These are phyloP conservation scores for Actinia equina DNA, from an alignment of 64 coral and sea anemone species.

Conservation along the genomic window DNA sequence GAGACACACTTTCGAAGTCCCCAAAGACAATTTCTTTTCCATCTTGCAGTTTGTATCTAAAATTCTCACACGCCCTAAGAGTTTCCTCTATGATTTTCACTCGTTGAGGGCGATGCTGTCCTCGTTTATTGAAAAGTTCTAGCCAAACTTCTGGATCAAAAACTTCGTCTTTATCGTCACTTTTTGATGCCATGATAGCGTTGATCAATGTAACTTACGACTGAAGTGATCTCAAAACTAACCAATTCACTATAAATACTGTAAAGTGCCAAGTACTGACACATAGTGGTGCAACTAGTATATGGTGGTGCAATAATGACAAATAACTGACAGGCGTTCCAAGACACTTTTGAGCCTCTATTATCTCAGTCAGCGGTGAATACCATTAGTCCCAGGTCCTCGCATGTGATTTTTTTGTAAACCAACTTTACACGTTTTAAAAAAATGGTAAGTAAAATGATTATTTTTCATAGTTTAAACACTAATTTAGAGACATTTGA, in stretches of 20 bases:
- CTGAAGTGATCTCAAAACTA: constrained; percentile 16
- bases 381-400: not conserved
- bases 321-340: constrained; percentile 35
- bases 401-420: not conserved
- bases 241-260: not conserved
- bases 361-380: constrained; percentile 29
- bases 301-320: not conserved
- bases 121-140: constrained; percentile 9
- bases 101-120: constrained; percentile 17
- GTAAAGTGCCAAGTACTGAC: not conserved
- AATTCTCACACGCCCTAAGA: constrained; percentile 35
- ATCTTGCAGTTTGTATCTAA: constrained; percentile 36
- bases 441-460: not conserved
- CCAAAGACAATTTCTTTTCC: constrained; percentile 34
- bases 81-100: constrained; percentile 36
- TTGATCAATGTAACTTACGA: constrained; percentile 5
- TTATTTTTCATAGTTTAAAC: not conserved
- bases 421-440: not conserved
- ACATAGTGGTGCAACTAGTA: not conserved
- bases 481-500: not conserved
- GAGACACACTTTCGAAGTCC: constrained; percentile 46
- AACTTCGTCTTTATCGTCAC: not conserved
- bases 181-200: not conserved
- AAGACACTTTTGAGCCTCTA: not conserved
- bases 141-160: constrained; percentile 50